These are phyloP conservation scores for Campoplex capitator DNA, from an alignment of 2,888 invertebrate species.

Conservation along the genomic window DNA sequence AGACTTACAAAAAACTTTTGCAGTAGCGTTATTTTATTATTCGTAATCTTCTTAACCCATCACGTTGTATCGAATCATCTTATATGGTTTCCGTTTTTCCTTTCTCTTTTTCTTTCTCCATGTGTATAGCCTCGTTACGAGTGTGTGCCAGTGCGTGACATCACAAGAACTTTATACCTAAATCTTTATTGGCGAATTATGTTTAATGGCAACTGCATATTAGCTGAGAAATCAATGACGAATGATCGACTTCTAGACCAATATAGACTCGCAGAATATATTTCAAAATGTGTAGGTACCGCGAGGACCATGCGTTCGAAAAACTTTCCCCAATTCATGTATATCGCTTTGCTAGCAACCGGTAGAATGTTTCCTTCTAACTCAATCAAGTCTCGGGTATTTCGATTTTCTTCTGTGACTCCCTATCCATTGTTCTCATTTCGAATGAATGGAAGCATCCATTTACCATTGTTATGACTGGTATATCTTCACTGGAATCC, in stretches of 20 bases:
- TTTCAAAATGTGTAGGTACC: not conserved
- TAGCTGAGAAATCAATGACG: not conserved
- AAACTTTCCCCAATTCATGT: conserved; percentile 46
- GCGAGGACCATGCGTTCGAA: conserved; percentile 37
- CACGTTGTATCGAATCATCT: conserved; percentile 75
- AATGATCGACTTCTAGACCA: not conserved
- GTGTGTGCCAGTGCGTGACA: conserved; percentile 46
- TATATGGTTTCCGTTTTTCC: conserved; percentile 48
- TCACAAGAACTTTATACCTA: not conserved
- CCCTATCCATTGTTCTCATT: conserved; percentile 56
- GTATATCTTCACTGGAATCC: conserved; percentile 35
- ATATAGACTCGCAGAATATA: not conserved
- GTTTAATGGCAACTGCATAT: not conserved
- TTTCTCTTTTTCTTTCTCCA: conserved; percentile 68
- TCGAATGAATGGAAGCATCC: conserved; percentile 64
- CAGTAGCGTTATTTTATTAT: conserved; percentile 73
- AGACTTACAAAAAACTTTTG: conserved; percentile 74
- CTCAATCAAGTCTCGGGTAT: conserved; percentile 55
- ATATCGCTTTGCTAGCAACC: conserved; percentile 52
- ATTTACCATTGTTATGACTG: conserved; percentile 53
- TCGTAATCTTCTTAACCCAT: conserved; percentile 78
- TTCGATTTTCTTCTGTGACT: conserved; percentile 32
- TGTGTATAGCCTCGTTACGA: conserved; percentile 76
- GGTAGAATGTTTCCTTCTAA: conserved; percentile 44
- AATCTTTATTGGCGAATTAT: not conserved